Conservation (phyloP, 2,888 invertebrate genomes). For the Rhamphomyia laevipes region DNA sequence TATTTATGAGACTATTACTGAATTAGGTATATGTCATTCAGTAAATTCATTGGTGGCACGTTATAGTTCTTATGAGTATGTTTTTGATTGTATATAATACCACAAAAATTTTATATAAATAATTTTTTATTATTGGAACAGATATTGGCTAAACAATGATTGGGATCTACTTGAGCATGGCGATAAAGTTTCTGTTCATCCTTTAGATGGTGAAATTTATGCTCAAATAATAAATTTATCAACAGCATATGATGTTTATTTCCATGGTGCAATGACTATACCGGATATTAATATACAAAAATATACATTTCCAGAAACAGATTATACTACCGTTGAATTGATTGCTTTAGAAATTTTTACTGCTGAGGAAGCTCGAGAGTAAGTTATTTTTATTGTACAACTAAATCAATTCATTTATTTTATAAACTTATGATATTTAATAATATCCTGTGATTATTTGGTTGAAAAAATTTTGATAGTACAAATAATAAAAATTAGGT, state of each 20-base stretch:
- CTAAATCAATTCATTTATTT: no score
- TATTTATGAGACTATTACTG: slow-evolving; percentile 50
- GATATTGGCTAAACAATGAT: slow-evolving; percentile 47
- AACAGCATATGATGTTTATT: slow-evolving; percentile 50
- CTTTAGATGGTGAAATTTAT: slow-evolving; percentile 63
- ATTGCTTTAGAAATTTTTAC: slow-evolving; percentile 49
- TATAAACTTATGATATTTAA: no score
- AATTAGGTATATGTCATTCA: slow-evolving; percentile 58
- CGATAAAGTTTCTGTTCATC: slow-evolving; percentile 46
- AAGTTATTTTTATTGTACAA: slow-evolving; percentile 14
- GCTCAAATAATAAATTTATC: slow-evolving; percentile 60
- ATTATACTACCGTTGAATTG: slow-evolving; percentile 48
- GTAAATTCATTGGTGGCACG: slow-evolving; percentile 53
- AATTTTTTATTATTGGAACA: slow-evolving; percentile 17
- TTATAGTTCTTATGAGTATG: slow-evolving; percentile 31
- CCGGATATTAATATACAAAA: slow-evolving; percentile 52
- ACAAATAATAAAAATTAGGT: no score
- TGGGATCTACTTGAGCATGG: slow-evolving; percentile 42
- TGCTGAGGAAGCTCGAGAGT: slow-evolving; percentile 44
- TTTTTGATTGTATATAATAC: no score
- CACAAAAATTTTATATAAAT: neutral
- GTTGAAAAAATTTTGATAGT: no score
- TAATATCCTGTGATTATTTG: no score
- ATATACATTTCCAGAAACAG: slow-evolving; percentile 41
- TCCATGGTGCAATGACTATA: slow-evolving; percentile 56